Base-by-base conservation (phyloP, 2,113 vertebrate species). In the Labeo rohita region DNA sequence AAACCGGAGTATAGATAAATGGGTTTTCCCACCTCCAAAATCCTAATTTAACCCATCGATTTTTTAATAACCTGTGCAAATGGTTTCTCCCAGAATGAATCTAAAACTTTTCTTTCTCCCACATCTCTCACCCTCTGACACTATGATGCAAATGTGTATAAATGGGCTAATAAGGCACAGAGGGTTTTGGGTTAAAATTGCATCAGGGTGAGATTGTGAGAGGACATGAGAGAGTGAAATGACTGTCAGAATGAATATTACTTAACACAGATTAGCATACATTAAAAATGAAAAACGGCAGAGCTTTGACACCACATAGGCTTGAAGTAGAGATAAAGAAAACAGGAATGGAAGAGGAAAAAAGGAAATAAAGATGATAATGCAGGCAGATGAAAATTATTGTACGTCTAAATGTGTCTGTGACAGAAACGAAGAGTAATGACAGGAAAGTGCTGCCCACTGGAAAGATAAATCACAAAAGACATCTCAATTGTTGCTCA, bases 261-360 rank as follows among this genome's bases (percentile, higher is more conserved):
- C 63, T 84, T 83, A 87, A 85, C 56, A 47, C 36, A 72, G 56
- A 85, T 75, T 83, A 85, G 73, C 86, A 85, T 87, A 75, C 47
- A 85, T 75, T 85, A 84, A 83, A 78, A 65, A 68, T 66, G 84
- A 70, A 70, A 39, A 43, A 18, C n/a, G 11, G 83, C 34, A 56
- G 78, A 39, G 72, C 63, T 52, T 54, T 78, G 86, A 78, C 73
- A 84, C 28, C 65, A 77, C 66, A 84, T 23, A 65, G 76, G 73
- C 12, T 49, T 47, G 72, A 43, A 45, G 21, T 61, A 78, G 52
- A 83, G 73, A 47, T 61, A 68, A 28, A 81, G 87, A 86, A 83
- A 84, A 49, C 18, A 63, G 66, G 11, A 18, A 9, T 2, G 13
- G 11, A 36, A n/a, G 52, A 87, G 4, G 75, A 59, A 59, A 78